Conservation (phyloP, 2,797 vertebrate genomes). For the Peromyscus attwateri region DNA sequence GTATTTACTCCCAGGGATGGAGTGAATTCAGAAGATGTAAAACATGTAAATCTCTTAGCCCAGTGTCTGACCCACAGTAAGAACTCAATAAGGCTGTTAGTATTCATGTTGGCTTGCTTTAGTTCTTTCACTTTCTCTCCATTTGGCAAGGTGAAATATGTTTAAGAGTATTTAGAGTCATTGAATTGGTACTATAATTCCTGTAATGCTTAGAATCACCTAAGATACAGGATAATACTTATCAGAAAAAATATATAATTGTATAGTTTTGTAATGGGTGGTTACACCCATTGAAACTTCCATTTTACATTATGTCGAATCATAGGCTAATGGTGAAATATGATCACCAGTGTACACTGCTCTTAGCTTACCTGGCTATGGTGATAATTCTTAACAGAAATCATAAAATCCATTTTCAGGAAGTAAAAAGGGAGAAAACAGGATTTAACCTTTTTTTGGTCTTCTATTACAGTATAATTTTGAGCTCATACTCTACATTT, state of each 20-base stretch:
- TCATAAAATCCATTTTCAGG: conserved; percentile 52
- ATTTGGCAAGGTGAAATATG: conserved; percentile 60
- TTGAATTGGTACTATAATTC: conserved; percentile 66
- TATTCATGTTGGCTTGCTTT: conserved; percentile 36
- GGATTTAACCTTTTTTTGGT: background rate
- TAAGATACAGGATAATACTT: conserved; percentile 57
- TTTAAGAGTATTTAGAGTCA: conserved; percentile 58
- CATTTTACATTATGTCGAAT: conserved; percentile 43
- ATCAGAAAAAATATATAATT: conserved; percentile 67
- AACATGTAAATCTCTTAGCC: background rate
- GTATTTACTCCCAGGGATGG: conserved; percentile 47
- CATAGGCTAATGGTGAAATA: conserved; percentile 48
- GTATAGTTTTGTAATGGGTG: conserved; percentile 68
- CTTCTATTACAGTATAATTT: background rate
- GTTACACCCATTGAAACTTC: conserved; percentile 47
- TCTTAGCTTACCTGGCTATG: background rate
- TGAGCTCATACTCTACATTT: conserved; percentile 3
- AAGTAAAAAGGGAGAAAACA: background rate
- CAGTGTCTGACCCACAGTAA: conserved; percentile 40
- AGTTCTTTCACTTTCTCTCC: conserved; percentile 36
- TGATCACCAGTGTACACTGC: background rate
- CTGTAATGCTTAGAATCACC: conserved; percentile 62
- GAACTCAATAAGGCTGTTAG: conserved; percentile 49
- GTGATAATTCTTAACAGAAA: conserved; percentile 23
- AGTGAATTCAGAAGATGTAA: conserved; percentile 44